Conservation (phyloP, 92 coral and sea anemone species). For the Palythoa caribaeorum region DNA sequence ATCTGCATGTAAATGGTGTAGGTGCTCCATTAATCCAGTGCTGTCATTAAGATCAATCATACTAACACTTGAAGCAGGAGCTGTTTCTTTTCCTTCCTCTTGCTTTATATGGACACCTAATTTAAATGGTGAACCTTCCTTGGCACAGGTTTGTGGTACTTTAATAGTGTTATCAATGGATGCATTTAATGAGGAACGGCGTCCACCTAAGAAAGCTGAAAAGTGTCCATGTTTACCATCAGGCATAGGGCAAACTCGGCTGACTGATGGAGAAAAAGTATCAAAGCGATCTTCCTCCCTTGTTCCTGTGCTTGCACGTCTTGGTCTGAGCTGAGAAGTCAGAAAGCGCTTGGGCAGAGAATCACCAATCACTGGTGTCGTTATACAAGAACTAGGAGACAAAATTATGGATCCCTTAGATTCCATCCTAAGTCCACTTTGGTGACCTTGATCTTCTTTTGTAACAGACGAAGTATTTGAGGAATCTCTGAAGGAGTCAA, state of each 20-base stretch:
- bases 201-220: conserved; percentile 7
- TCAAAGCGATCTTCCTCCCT: conserved; percentile 47
- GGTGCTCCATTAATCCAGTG: conserved; percentile 67
- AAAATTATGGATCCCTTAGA: background rate
- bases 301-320: conserved; percentile 45
- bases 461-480: background rate
- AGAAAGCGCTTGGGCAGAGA: conserved; percentile 38
- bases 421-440: background rate
- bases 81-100: background rate
- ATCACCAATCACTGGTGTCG: background rate
- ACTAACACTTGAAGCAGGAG: conserved; percentile 40
- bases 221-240: background rate
- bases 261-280: background rate
- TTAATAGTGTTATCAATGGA: background rate
- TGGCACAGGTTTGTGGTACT: background rate
- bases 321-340: conserved; percentile 35
- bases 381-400: background rate
- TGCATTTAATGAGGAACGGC: conserved; percentile 28
- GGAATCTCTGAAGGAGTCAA: background rate
- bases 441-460: background rate
- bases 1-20: conserved; percentile 55
- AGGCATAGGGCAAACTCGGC: background rate
- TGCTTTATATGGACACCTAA: conserved; percentile 1
- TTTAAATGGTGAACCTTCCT: background rate
- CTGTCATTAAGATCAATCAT: conserved; percentile 91